These are phyloP conservation scores for Notoglanidium macrostoma DNA, from an alignment of 2,797 vertebrate genomes.

Conservation along the genomic window DNA sequence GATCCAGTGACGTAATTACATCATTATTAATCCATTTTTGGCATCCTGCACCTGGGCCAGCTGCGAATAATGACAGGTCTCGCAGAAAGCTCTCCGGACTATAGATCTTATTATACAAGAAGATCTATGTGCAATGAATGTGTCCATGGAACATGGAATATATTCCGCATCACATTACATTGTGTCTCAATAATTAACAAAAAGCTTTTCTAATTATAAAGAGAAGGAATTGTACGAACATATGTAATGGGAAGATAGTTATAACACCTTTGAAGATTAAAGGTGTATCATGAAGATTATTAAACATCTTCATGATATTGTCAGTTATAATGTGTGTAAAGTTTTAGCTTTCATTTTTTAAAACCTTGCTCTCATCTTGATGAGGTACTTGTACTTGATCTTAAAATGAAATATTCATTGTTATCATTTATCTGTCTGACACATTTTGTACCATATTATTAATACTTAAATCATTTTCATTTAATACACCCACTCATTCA, in stretches of 20 bases:
- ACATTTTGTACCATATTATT: not conserved
- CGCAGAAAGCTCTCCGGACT: constrained; percentile 5
- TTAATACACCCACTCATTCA: not conserved
- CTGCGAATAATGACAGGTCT: constrained; percentile 36
- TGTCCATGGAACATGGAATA: not conserved
- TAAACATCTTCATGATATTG: not conserved
- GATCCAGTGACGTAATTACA: constrained; percentile 23
- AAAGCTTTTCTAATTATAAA: not conserved
- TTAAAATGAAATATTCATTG: not conserved
- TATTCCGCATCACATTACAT: not conserved
- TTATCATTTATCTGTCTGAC: not conserved
- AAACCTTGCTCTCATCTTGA: not conserved
- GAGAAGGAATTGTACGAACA: not conserved
- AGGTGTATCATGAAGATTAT: no score
- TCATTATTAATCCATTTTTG: constrained; percentile 38
- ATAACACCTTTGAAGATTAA: not conserved
- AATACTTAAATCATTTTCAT: not conserved
- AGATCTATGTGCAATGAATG: not conserved
- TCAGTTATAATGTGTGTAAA: not conserved
- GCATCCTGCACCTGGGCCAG: constrained; percentile 37
- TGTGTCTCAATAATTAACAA: not conserved
- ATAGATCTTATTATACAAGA: constrained; percentile 8
- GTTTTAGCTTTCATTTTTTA: not conserved
- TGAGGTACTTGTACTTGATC: not conserved
- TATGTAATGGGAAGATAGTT: not conserved